Percentiles rank a stretch among this genome's conserved stretches.
These are phyloP conservation scores for Stenchaetothrips biformis DNA, from an alignment of 2,888 invertebrate genomes.

Conservation along the genomic window DNA sequence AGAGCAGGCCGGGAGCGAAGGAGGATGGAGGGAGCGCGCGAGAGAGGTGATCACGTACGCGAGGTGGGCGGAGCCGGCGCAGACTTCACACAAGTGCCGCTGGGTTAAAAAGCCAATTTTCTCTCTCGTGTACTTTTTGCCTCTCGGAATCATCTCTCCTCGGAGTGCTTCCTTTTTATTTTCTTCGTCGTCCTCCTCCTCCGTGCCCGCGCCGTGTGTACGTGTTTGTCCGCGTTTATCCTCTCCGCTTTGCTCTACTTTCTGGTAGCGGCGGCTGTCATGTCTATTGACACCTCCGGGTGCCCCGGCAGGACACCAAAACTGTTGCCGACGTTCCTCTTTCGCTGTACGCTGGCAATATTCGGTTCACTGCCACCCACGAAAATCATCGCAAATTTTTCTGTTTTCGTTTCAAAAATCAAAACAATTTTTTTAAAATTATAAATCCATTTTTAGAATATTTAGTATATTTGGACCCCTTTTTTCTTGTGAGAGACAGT, in stretches of 20 bases:
- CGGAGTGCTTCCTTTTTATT: constrained; percentile 16
- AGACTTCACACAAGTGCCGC: constrained; percentile 20
- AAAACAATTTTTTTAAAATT: too few species aligned
- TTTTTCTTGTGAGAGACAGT: too few species aligned
- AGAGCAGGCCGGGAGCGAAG: neutral
- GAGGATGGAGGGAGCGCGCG: neutral
- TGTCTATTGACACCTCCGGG: constrained; percentile 3
- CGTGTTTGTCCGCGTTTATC: constrained; percentile 14
- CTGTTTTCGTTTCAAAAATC: too few species aligned
- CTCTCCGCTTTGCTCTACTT: neutral
- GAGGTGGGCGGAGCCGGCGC: constrained; percentile 12
- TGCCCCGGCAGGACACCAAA: neutral
- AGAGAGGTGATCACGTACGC: constrained; percentile 4
- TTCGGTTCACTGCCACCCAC: too few species aligned
- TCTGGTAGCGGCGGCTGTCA: constrained; percentile 4
- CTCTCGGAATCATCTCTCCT: constrained; percentile 21
- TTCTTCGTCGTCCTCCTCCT: neutral
- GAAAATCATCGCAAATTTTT: too few species aligned
- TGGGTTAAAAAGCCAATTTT: constrained; percentile 25
- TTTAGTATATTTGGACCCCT: too few species aligned
- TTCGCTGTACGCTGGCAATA: too few species aligned
- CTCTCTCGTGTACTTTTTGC: constrained; percentile 23
- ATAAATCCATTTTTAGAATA: too few species aligned
- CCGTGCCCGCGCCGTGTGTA: neutral
- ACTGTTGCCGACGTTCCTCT: too few species aligned